Base-by-base conservation (phyloP, 2,797 vertebrate species). In the Hemitrygon akajei region DNA sequence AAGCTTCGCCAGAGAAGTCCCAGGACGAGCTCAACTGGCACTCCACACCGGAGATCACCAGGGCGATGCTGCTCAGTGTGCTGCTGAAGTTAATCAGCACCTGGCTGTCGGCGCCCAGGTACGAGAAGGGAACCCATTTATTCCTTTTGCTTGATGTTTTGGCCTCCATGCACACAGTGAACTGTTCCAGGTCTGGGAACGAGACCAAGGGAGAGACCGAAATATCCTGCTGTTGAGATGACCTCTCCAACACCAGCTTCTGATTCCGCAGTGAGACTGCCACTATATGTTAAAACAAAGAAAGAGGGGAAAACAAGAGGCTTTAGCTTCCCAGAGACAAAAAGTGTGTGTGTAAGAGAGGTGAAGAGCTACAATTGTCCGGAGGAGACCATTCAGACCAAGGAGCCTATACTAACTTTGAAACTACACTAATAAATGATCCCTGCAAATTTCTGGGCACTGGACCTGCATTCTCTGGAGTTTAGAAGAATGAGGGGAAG, bases 241-340 rank as follows among this genome's bases (percentile, higher is more conserved):
- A 95, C 12, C 96, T 95, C 9, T 96, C 95, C 63, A 99, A 94
- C 66, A 94, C 94, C 93, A 98, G 97, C 95, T 99, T 99, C 96
- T 98, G 98, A 96, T 99, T 99, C 96, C 98, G 98, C 96, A 99
- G 96, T 3, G 98, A 97, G 94, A 99, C 98, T 0, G 98, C 98
- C 6, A 97, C 97, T 97, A 94, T 94, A 71, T 7, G 6, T 22
- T 30, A 75, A 76, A 1, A 11, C 69, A 76, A 12, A n/a, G 5
- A 11, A 27, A 76, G 25, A 87, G 20, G 66, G 30, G 34, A 89
- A 63, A 69, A 37, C 3, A 66, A 20, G 7, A 69, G n/a, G 20
- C 3, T 10, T 89, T 6, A 69, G 86, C 37, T 69, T 37, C 7
- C 5, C 1, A 22, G 16, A 0, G 18, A 84, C 22, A 7, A 3